phyloP scores from a whole-genome alignment of 2,888 invertebrate genomes.

The Piscicola geometra region DNA sequence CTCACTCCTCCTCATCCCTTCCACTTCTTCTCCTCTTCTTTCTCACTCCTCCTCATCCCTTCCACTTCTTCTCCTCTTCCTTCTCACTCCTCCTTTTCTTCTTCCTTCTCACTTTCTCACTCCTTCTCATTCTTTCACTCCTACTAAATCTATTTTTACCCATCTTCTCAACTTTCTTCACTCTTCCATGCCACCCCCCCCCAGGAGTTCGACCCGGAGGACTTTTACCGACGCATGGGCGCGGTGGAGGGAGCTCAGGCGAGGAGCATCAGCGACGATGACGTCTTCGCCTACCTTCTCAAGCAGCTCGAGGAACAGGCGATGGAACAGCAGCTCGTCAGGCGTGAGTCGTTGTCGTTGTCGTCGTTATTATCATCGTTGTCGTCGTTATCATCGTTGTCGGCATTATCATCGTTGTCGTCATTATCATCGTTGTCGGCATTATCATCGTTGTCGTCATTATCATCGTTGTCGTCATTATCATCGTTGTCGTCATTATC shows the following conservation, averaged over 20 bases:
- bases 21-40: not conserved
- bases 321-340: conserved; percentile 64
- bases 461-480: no score
- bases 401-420: not conserved
- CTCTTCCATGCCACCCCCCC: no score
- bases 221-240: conserved; percentile 92
- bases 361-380: not conserved
- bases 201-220: conserved; percentile 92
- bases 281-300: conserved; percentile 96
- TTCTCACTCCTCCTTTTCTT: no score
- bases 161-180: no score
- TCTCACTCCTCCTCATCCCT: no score
- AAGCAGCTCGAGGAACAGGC: conserved; percentile 92
- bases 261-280: conserved; percentile 70
- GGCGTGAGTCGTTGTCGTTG: not conserved
- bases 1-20: no score
- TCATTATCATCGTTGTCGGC: not conserved
- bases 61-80: no score
- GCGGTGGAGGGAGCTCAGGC: conserved; percentile 69
- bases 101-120: no score
- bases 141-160: no score
- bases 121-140: no score
- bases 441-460: not conserved
- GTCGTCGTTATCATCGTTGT: not conserved
- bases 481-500: not conserved